phyloP scores from a whole-genome alignment of 2,113 vertebrate genomes.

The Erpornis zantholeuca region DNA sequence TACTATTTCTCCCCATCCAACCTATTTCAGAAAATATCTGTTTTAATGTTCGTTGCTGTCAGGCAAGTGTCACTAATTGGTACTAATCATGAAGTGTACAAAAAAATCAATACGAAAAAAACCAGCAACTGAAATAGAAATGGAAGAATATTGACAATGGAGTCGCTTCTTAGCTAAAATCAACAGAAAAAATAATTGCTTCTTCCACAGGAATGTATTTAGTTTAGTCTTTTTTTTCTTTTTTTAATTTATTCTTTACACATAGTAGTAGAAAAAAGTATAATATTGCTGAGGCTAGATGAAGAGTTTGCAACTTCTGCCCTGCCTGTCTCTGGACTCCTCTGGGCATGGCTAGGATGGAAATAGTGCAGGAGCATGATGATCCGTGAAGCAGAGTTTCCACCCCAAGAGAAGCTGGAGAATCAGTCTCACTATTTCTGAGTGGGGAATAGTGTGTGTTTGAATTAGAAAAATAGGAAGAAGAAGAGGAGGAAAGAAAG shows the following conservation, averaged over 20 bases:
- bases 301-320: not conserved
- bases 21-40: conserved; percentile 6
- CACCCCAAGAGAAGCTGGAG: not conserved
- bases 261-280: not conserved
- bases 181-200: not conserved
- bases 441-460: not conserved
- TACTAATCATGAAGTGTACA: not conserved
- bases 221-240: not conserved
- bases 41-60: not conserved
- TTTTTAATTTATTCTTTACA: not conserved
- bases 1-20: not conserved
- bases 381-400: not conserved
- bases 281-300: not conserved
- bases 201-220: not conserved
- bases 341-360: not conserved
- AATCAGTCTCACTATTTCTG: not conserved
- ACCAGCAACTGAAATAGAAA: not conserved
- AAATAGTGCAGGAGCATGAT: not conserved
- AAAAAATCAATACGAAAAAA: conserved; percentile 14
- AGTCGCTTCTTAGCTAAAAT: not conserved
- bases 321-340: not conserved
- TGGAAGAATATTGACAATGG: not conserved
- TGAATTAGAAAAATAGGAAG: not conserved
- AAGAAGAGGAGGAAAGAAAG: not conserved
- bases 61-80: not conserved